Evolutionary conservation across 1,140 invertebrate species (phyloP).

Genomic region (Panagrolaimus sp.): DNA sequence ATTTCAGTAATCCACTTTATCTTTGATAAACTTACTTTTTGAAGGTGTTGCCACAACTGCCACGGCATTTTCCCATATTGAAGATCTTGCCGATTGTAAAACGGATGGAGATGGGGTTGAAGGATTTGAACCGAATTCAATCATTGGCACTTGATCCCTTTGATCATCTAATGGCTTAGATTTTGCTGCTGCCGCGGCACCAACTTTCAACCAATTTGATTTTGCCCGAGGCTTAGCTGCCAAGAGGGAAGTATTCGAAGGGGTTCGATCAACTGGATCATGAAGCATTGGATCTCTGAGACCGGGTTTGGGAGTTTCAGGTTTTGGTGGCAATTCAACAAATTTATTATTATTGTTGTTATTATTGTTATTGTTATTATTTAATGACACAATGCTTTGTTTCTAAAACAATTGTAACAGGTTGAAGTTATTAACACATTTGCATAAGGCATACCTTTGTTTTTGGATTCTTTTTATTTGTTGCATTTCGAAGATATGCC

Average conservation of each 20-base stretch:
- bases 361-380: too few relatives aligned
- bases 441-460: neutral
- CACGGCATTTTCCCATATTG: constrained; percentile 49
- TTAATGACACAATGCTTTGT: too few relatives aligned
- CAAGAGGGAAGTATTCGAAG: neutral
- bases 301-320: too few relatives aligned
- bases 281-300: too few relatives aligned
- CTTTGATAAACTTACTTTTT: constrained; percentile 11
- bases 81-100: constrained; percentile 33
- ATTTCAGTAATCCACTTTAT: too few relatives aligned
- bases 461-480: neutral
- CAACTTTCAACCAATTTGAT: constrained; percentile 26
- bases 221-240: constrained; percentile 1
- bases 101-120: constrained; percentile 37
- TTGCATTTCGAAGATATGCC: neutral
- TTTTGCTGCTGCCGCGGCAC: constrained; percentile 23
- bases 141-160: constrained; percentile 42
- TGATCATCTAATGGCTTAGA: constrained; percentile 18
- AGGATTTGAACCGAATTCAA: constrained; percentile 37
- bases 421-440: neutral
- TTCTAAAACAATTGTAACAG: too few relatives aligned
- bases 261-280: neutral
- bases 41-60: constrained; percentile 25
- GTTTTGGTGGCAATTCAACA: too few relatives aligned
- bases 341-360: too few relatives aligned